Conservation (phyloP, 2,113 vertebrate species). For the Atherinomorus stipes region DNA sequence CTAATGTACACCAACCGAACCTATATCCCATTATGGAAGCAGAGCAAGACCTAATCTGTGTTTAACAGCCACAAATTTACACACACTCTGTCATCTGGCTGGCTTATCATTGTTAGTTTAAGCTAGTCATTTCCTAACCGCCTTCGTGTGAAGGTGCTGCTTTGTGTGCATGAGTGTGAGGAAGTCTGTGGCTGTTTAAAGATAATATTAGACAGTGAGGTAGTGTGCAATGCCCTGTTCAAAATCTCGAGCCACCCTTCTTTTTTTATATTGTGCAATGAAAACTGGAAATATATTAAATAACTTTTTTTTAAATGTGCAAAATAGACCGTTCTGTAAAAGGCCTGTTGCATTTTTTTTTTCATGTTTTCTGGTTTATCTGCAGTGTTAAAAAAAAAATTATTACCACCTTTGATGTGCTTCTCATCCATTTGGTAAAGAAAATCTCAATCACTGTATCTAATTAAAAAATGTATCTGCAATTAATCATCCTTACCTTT, state of each 20-base stretch:
- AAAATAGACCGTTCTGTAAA: neutral
- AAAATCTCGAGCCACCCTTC: too few relatives aligned
- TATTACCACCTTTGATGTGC: too few relatives aligned
- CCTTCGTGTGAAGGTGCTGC: conserved; percentile 49
- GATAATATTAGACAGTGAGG: conserved; percentile 23
- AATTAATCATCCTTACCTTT: too few relatives aligned
- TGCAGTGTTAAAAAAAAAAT: too few relatives aligned
- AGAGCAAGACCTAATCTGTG: conserved; percentile 56
- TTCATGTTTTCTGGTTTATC: too few relatives aligned
- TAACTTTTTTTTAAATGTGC: too few relatives aligned
- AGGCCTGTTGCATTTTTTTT: too few relatives aligned
- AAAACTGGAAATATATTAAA: neutral
- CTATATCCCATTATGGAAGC: conserved; percentile 64
- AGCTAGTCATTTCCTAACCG: conserved; percentile 63
- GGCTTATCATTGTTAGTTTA: conserved; percentile 64
- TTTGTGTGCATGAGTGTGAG: conserved; percentile 16
- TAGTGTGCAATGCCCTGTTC: neutral
- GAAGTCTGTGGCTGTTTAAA: conserved; percentile 23
- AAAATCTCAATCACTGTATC: too few relatives aligned
- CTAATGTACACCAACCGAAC: conserved; percentile 71
- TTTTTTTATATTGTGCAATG: too few relatives aligned
- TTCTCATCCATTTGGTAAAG: too few relatives aligned
- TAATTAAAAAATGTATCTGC: too few relatives aligned
- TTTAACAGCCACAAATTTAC: conserved; percentile 65
- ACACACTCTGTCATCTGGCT: conserved; percentile 53